phyloP scores from a whole-genome alignment of 2,888 invertebrate genomes.

The Tetanocera ferruginea region DNA sequence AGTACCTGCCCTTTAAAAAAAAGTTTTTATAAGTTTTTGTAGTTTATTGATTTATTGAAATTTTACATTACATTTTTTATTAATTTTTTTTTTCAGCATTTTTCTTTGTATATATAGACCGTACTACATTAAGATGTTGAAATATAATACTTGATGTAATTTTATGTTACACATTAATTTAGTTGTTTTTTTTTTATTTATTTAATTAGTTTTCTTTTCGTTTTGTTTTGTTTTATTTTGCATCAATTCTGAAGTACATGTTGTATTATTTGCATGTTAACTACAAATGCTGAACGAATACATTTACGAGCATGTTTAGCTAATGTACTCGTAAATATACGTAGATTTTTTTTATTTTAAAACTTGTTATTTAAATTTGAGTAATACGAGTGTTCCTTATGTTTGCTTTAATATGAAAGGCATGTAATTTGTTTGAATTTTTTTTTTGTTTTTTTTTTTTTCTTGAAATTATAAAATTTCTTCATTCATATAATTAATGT shows the following conservation, averaged over 20 bases:
- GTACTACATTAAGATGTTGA: constrained; percentile 22
- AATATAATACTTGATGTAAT: not conserved
- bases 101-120: constrained; percentile 11
- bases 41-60: constrained; percentile 44
- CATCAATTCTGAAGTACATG: not conserved
- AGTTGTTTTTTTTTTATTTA: constrained; percentile 13
- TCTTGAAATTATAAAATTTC: not conserved
- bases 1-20: too few relatives aligned
- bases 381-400: not conserved
- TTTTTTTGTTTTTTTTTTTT: not conserved
- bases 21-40: constrained; percentile 28
- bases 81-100: not conserved
- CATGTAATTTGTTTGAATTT: not conserved
- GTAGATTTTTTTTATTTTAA: not conserved
- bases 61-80: constrained; percentile 26
- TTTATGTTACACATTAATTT: not conserved
- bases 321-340: not conserved
- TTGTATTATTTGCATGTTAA: not conserved
- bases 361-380: constrained; percentile 29
- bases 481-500: not conserved
- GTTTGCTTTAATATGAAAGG: not conserved
- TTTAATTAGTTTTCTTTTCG: not conserved
- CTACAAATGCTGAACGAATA: not conserved
- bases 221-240: not conserved
- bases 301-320: not conserved